Evolutionary conservation across 2,113 vertebrate genomes (phyloP).

Genomic region (Brevimyrus niger): DNA sequence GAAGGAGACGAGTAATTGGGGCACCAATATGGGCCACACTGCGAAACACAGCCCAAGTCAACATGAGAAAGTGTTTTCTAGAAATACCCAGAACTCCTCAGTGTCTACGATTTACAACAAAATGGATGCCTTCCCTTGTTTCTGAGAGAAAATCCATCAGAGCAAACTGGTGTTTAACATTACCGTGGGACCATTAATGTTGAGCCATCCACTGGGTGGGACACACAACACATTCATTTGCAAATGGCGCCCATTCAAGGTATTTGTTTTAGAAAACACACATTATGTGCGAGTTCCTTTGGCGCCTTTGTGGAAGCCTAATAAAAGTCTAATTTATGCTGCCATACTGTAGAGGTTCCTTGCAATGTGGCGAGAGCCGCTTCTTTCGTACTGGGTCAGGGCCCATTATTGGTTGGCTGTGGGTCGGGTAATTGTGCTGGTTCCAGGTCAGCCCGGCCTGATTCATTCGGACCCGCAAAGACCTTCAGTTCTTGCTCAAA

Average conservation of each 20-base stretch:
- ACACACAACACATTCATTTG: slow-evolving; percentile 31
- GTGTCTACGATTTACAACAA: neutral
- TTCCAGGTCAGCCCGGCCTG: slow-evolving; percentile 42
- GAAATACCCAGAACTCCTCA: neutral
- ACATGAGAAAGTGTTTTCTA: neutral
- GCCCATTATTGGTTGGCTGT: slow-evolving; percentile 25
- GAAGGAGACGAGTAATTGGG: neutral
- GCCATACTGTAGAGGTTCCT: slow-evolving; percentile 13
- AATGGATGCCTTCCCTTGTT: neutral
- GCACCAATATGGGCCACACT: neutral
- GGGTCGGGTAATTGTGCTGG: slow-evolving; percentile 42
- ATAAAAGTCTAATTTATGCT: slow-evolving; percentile 30
- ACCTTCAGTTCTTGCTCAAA: slow-evolving; percentile 48
- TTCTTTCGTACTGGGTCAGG: slow-evolving; percentile 23
- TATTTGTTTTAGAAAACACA: slow-evolving; percentile 24
- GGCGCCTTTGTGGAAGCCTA: slow-evolving; percentile 10
- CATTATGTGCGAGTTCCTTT: slow-evolving; percentile 27
- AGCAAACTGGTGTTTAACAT: slow-evolving; percentile 7
- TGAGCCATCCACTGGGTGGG: slow-evolving; percentile 6
- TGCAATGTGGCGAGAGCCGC: neutral
- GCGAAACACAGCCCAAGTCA: neutral
- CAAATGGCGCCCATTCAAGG: slow-evolving; percentile 26
- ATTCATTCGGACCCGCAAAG: slow-evolving; percentile 39
- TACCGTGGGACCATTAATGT: slow-evolving; percentile 4
- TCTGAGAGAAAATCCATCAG: neutral